Evolutionary conservation across 1,140 invertebrate genomes (phyloP), one percentile per base, ranked within the genome.

Genomic region (Mylabris phalerata): DNA sequence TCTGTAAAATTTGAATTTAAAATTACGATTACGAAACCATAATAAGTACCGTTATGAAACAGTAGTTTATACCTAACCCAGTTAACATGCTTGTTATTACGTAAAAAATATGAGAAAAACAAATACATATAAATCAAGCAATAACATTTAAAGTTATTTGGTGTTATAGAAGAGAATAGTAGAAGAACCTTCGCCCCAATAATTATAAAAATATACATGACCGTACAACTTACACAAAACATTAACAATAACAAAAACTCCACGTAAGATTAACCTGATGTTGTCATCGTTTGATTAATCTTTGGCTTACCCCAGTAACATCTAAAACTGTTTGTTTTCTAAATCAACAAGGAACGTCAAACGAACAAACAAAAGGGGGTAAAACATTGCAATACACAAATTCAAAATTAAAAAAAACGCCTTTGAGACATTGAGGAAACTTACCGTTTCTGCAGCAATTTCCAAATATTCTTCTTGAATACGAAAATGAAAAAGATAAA

Each of bases 401-500:
- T 10, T 44, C 19, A 10, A 13, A 6, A 45, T 19, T 27, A 46
- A 7, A 19, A 46, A 10, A 2, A 3, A 32, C 7, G 32, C 32
- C 32, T 13, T 13, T 19, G 19, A 24, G 38, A 6, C 48, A 32
- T 56, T 27, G 4, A 55, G 19, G 25, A 24, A 26, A 57, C 63
- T 59, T 64, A 79, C 78, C 77, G 73, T 66, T 77, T 76, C 11
- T 73, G 70, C 32, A 81, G 69, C 48, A 79, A 68, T 13, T 73
- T 73, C 71, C 78, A 77, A 26, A 80, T 75, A 59, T 77, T 80
- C 58, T 73, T 73, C 66, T 83, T 84, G 70, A 81, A 80, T 3
- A 84, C 82, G 62, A 84, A 84, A 42, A 83, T 76, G 61, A 82
- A 71, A 69, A 84, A 84, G 43, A 84, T 83, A 27, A 83, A 74